phyloP scores from a whole-genome alignment of 2,113 vertebrate species.

The Sterna hirundo region DNA sequence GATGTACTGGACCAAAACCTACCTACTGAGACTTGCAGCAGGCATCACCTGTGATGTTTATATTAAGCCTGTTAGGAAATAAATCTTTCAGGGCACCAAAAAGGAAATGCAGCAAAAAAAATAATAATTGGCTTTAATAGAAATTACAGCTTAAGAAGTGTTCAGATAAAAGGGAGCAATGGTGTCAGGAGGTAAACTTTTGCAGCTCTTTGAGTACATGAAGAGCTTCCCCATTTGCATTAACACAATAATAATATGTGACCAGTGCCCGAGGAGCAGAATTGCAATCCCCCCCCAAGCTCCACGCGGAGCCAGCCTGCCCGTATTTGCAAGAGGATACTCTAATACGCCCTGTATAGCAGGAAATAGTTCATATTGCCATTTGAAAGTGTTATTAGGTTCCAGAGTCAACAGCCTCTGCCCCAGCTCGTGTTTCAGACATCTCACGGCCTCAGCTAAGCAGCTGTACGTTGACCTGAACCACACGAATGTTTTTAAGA shows the following conservation, averaged over 20 bases:
- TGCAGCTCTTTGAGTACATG: not conserved
- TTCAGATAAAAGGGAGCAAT: not conserved
- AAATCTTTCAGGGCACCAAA: not conserved
- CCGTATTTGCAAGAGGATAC: not conserved
- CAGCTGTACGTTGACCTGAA: not conserved
- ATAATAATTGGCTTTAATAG: not conserved
- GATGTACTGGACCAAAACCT: not conserved
- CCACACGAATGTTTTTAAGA: not conserved
- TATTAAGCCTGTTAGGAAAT: not conserved
- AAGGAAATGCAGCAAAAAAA: not conserved
- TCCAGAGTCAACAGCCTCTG: constrained; percentile 38
- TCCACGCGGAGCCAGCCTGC: not conserved
- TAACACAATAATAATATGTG: not conserved
- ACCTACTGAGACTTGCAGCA: not conserved
- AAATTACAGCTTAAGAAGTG: not conserved
- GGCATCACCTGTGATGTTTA: not conserved
- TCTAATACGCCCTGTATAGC: not conserved
- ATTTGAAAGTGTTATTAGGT: constrained; percentile 15
- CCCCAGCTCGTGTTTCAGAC: not conserved
- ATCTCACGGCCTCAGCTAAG: not conserved
- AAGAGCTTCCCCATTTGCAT: not conserved
- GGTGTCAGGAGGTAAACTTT: not conserved
- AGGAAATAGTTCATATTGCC: constrained; percentile 19
- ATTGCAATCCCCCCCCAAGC: not conserved
- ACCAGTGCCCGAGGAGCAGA: not conserved